These are phyloP conservation scores for Himalopsyche kuldschensis DNA, from an alignment of 2,888 invertebrate species.

Conservation along the genomic window DNA sequence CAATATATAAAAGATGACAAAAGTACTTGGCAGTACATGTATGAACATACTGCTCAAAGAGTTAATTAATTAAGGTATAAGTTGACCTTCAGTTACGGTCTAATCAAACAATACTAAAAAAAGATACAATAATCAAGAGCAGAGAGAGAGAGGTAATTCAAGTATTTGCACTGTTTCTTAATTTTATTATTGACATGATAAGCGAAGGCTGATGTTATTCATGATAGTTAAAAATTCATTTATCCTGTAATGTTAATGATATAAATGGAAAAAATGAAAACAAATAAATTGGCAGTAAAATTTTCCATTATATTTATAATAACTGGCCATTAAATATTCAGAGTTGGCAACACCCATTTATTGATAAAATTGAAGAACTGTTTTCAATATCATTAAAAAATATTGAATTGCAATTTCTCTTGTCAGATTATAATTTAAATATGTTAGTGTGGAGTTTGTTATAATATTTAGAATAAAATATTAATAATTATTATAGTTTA, in stretches of 20 bases:
- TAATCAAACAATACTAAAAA: not conserved
- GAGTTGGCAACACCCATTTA: not conserved
- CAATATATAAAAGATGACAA: too few species aligned
- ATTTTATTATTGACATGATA: slow-evolving; percentile 27
- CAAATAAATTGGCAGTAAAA: not conserved
- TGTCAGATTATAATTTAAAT: not conserved
- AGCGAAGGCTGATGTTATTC: slow-evolving; percentile 51
- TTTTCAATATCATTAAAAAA: not conserved
- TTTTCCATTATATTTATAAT: not conserved
- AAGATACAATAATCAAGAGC: not conserved
- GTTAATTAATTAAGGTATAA: slow-evolving; percentile 21
- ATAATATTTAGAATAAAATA: not conserved
- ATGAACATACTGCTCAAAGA: too few species aligned
- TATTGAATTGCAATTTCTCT: not conserved
- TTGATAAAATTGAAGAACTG: not conserved
- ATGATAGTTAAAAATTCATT: slow-evolving; percentile 39
- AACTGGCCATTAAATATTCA: too few species aligned
- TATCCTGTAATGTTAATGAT: not conserved
- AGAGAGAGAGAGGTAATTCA: too few species aligned
- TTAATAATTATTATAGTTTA: too few species aligned
- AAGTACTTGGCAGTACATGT: too few species aligned
- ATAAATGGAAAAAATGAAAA: not conserved
- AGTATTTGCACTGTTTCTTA: not conserved
- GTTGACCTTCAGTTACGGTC: not conserved
- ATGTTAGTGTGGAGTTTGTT: not conserved